A percentile compares a stretch with the other conserved stretches of the same genome.
These are phyloP conservation scores for Calameuta filiformis DNA, from an alignment of 2,888 invertebrate species.

Conservation along the genomic window DNA sequence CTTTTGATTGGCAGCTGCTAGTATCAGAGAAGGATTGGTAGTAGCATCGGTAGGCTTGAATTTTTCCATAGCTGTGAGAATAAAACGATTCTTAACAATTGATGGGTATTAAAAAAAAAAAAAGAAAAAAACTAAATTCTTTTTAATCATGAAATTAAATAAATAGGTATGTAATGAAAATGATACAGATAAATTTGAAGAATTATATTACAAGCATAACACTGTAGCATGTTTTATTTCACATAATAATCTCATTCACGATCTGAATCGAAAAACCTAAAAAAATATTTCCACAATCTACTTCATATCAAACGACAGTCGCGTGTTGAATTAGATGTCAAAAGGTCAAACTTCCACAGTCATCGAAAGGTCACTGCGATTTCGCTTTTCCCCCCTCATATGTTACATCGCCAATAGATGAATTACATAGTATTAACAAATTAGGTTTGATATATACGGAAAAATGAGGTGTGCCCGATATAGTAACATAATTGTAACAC, in stretches of 20 bases:
- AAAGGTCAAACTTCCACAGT: background rate
- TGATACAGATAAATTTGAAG: background rate
- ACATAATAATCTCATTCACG: background rate
- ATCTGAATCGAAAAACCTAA: background rate
- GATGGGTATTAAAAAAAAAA: conserved; percentile 20
- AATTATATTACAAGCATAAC: background rate
- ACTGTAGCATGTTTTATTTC: too few relatives aligned
- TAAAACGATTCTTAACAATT: conserved; percentile 7
- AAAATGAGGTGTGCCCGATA: background rate
- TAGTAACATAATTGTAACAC: background rate
- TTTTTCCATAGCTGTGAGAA: conserved; percentile 86
- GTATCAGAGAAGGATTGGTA: conserved; percentile 96
- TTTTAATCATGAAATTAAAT: conserved; percentile 2
- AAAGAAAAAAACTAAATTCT: conserved; percentile 19
- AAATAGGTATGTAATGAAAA: background rate
- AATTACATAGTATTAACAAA: background rate
- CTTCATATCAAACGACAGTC: background rate
- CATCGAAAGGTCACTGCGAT: background rate
- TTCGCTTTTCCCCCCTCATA: background rate
- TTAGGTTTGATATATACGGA: background rate
- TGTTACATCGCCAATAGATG: background rate
- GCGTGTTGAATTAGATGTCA: background rate
- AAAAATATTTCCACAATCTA: background rate
- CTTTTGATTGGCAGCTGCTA: conserved; percentile 94
- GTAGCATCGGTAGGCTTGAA: conserved; percentile 99